These are phyloP conservation scores for mouse (Mus musculus) DNA, from an alignment of 2,113 vertebrate species.

Conservation along the genomic window DNA sequence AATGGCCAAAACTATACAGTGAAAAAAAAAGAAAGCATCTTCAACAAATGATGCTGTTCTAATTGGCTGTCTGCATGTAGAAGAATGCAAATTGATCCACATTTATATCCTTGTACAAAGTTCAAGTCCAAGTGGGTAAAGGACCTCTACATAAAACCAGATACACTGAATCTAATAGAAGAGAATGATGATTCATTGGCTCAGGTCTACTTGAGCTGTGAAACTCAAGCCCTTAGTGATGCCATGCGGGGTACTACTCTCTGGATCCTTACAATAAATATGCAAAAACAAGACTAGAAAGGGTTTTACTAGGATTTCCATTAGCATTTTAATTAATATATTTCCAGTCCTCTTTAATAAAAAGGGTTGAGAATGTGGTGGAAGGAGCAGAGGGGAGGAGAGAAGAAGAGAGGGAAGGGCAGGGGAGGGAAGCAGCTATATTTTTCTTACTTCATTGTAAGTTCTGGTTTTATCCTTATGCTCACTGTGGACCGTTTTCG, in stretches of 20 bases:
- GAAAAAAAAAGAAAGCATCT: too few relatives aligned
- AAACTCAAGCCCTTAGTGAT: not conserved
- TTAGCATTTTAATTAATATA: not conserved
- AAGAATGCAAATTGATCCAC: too few relatives aligned
- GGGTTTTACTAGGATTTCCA: not conserved
- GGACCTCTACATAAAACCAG: too few relatives aligned
- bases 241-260: not conserved
- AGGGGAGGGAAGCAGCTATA: not conserved
- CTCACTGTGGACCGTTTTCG: slow-evolving; percentile 7
- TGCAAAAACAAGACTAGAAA: not conserved
- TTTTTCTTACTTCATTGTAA: not conserved
- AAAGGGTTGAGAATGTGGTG: too few relatives aligned
- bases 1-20: too few relatives aligned
- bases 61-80: too few relatives aligned
- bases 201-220: not conserved
- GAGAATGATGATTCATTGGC: not conserved
- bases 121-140: too few relatives aligned
- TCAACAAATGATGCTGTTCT: too few relatives aligned
- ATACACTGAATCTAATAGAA: too few relatives aligned
- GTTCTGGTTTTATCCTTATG: not conserved
- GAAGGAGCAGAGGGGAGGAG: too few relatives aligned
- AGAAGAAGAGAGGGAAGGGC: too few relatives aligned
- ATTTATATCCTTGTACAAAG: too few relatives aligned
- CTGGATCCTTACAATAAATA: not conserved
- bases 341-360: not conserved